These are phyloP conservation scores for Halocynthia roretzi DNA, from an alignment of 23 tunicate genomes.

Conservation along the genomic window DNA sequence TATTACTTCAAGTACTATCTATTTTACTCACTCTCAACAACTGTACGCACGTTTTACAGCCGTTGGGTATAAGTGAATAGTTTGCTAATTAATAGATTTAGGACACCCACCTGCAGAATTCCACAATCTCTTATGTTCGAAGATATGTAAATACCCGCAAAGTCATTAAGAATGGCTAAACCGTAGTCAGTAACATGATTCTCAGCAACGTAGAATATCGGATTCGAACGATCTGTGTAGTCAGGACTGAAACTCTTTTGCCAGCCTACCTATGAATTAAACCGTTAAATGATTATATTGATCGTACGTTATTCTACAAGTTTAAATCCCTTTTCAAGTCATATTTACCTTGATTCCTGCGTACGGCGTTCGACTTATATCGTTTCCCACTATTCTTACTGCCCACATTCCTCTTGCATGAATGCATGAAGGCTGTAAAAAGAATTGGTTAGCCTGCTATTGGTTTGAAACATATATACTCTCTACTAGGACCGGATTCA, in stretches of 20 bases:
- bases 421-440: constrained; percentile 51
- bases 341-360: constrained; percentile 56
- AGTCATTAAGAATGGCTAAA: constrained; percentile 40
- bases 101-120: constrained; percentile 10
- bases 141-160: constrained; percentile 55
- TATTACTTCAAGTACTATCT: no score
- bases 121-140: constrained; percentile 45
- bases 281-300: not conserved
- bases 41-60: not conserved
- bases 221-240: constrained; percentile 18
- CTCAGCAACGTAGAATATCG: constrained; percentile 30
- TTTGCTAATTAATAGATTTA: not conserved
- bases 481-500: not conserved
- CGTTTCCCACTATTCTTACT: constrained; percentile 29
- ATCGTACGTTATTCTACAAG: not conserved
- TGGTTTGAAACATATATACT: not conserved
- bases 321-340: not conserved
- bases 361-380: constrained; percentile 31
- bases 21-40: not conserved
- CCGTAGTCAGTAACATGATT: constrained; percentile 50
- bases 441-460: not conserved
- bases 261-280: constrained; percentile 53
- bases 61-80: not conserved
- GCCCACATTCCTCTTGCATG: constrained; percentile 39
- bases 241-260: constrained; percentile 28